Base-by-base conservation (phyloP, 1,140 invertebrate species). In the Mya arenaria region DNA sequence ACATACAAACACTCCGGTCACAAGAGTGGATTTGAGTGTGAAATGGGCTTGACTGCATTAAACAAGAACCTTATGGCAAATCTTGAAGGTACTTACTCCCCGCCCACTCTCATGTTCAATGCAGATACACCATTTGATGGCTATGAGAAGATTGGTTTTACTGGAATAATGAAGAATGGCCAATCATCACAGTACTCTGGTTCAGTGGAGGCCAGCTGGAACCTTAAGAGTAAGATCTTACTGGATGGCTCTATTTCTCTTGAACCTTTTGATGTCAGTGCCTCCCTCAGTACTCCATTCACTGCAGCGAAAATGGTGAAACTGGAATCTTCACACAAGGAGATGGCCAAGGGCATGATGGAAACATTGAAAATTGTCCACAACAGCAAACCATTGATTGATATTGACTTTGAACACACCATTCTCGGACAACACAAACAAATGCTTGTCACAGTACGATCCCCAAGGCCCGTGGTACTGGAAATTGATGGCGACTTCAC, bases 381-480 rank as follows among this genome's bases (percentile, higher is more conserved):
- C 62, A 86, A 88, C 28, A 36, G 55, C 34, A 69, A 77, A n/a
- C 81, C n/a, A 4, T 66, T 84, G 58, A 44, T 88, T 28, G 87
- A 88, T 75, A 72, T 65, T 23, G 85, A 85, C 34, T 37, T 84
- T 19, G 58, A 62, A 19, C 82, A 84, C 60, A 71, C 10, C 25
- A 32, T 66, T 8, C 41, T 34, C 4, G 52, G 60, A 25, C n/a
- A 52, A 39, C 72, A 82, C 15, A 62, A 56, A 48, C 39, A 82
- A 4, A 56, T n/a, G 36, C 56, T 23, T 36, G 10, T 85, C 19
- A 71, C 66, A 15, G 39, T 86, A 5, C 60, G 82, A 17, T 62
- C 68, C 17, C 87, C 85, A 10, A 55, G 56, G 48, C 84, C 77
- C 23, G 85, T 88, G 84, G 62, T 71, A 69, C 71, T 82, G 39